Evolutionary conservation across 1,140 invertebrate genomes (phyloP), one percentile per base, ranked within the genome.

Genomic region (Tetramorium alpestre): DNA sequence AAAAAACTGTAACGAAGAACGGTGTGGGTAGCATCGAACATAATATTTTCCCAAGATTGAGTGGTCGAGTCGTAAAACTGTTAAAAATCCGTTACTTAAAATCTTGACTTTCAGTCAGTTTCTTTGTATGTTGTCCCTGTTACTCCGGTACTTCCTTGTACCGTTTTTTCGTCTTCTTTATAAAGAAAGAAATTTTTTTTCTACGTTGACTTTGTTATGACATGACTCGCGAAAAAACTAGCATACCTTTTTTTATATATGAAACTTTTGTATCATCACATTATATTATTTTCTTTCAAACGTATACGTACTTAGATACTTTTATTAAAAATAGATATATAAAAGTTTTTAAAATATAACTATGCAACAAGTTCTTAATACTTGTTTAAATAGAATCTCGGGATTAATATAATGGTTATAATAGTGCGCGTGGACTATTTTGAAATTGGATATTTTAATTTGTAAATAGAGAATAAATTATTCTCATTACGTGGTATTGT

Each of bases 371-470:
- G 3, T 33, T 78, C 7, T 33, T 65, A 28, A 44, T 18, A 25
- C 0, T 77, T 3, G 11, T 33, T 33, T 11, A 47, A 41, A 28
- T 33, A 16, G 1, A 8, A 33, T 33, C 33, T 33, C 51, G n/a
- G 58, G 49, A 75, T 64, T 75, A 91, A 94, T 94, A 94, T 94
- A 10, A 47, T 94, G 93, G 92, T 33, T 92, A 80, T 92, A 93
- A 93, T 92, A 94, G 28, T 76, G 78, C 60, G 84, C 77, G 82
- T 87, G 93, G 92, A 93, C 91, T 94, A 94, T 94, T 94, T 93
- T 94, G 93, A 94, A 94, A 94, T 93, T 72, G 41, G 93, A 94
- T 93, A 90, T 89, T 93, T 93, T 94, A 94, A 94, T 94, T 94
- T 91, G 91, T 94, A 94, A 94, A 94, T 94, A 94, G 90, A 93